Base-by-base conservation (phyloP, 2,888 invertebrate genomes). In the Ophion slaviceki region DNA sequence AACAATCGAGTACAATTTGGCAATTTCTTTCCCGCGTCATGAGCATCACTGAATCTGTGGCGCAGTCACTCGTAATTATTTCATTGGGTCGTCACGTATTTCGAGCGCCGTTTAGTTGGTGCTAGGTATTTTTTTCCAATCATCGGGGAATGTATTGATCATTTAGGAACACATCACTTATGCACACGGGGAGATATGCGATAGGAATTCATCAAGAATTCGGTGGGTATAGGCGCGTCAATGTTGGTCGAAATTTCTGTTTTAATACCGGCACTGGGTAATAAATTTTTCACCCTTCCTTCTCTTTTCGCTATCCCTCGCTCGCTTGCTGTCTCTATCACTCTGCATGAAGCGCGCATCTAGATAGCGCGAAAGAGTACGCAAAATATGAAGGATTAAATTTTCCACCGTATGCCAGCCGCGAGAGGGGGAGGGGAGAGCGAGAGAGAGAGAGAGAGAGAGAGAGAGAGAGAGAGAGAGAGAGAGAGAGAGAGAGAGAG, bases 321-420 rank as follows among this genome's bases (percentile, higher is more conserved):
- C 53, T 66, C 6, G 17, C 28, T 57, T 66, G 20, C 70, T n/a
- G 40, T 68, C 59, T 45, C 59, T 40, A 11, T 68, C 40, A 57
- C 40, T 17, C 47, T 24, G n/a, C 28, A 20, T 17, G 17, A 28
- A 61, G n/a, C n/a, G 32, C 24, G 57, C 11, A 61, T 45, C 11
- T 40, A n/a, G 24, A n/a, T 32, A 66, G 53, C 40, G 66, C 53
- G 45, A 45, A 59, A 32, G 59, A 17, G 59, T 36, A 59, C 11
- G 72, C 72, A 64, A 76, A 36, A 66, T 36, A 68, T n/a, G 24
- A 32, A 66, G 74, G 70, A 85, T 85, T 81, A 70, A 74, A 82
- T 78, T 79, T 64, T 81, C 78, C 68, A 53, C 78, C 70, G 70
- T 72, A 62, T 32, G 77, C 77, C 24, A 17, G 32, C 57, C 47